Conservation (phyloP, 1,140 invertebrate genomes). For the Lordiphosa collinella region DNA sequence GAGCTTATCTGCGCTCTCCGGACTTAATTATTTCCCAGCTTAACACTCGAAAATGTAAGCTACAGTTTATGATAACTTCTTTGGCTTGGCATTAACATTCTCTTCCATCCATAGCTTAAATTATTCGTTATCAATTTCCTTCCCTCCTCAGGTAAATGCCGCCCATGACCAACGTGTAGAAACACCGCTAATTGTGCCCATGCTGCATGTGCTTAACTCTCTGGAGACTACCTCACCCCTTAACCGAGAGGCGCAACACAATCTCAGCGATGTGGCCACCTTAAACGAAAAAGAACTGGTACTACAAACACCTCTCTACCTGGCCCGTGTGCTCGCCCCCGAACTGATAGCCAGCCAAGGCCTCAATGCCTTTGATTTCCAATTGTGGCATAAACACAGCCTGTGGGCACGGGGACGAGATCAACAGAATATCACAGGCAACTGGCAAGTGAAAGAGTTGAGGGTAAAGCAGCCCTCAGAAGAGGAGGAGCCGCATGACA, state of each 20-base stretch:
- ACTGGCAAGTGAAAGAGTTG: constrained; percentile 60
- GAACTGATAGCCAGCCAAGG: constrained; percentile 33
- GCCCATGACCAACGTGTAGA: constrained; percentile 31
- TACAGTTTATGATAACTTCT: too few relatives aligned
- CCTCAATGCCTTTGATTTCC: constrained; percentile 59
- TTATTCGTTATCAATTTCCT: too few relatives aligned
- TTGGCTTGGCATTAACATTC: too few relatives aligned
- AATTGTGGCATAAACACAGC: constrained; percentile 47
- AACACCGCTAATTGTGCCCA: constrained; percentile 50
- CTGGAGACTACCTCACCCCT: constrained; percentile 27
- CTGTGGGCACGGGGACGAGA: constrained; percentile 37
- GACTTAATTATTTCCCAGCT: too few relatives aligned
- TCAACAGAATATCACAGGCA: constrained; percentile 55
- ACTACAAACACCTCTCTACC: constrained; percentile 60
- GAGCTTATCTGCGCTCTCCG: too few relatives aligned
- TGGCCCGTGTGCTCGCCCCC: constrained; percentile 37
- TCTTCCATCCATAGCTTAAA: too few relatives aligned
- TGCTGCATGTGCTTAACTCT: constrained; percentile 23
- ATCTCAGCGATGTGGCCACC: constrained; percentile 56
- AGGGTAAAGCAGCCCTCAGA: constrained; percentile 30
- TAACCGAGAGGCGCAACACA: constrained; percentile 38
- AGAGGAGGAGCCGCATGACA: background rate
- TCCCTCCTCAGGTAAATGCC: constrained; percentile 29
- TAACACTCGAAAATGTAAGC: too few relatives aligned
- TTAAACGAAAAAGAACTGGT: constrained; percentile 22